A percentile compares a stretch with the other conserved stretches of the same genome.
Evolutionary conservation across 2,888 invertebrate genomes (phyloP).

Genomic region (Ichneumon xanthorius): DNA sequence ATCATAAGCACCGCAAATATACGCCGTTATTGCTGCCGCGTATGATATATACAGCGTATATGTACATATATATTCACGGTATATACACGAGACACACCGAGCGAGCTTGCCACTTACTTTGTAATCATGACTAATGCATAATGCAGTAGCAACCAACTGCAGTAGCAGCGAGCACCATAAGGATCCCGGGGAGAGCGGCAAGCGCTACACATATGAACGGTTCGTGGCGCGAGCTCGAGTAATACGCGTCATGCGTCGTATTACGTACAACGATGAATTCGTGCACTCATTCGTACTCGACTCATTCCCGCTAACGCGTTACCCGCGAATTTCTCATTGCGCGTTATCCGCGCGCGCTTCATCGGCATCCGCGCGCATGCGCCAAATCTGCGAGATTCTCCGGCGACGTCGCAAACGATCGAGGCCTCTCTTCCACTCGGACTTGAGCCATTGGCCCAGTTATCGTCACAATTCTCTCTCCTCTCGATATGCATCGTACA

Average conservation of each 20-base stretch:
- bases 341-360: constrained; percentile 21
- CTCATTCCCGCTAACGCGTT: constrained; percentile 42
- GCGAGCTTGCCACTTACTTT: constrained; percentile 80
- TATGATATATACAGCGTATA: constrained; percentile 28
- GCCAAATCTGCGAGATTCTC: constrained; percentile 4
- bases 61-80: constrained; percentile 19
- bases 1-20: constrained; percentile 80
- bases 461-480: not conserved
- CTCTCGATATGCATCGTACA: not conserved
- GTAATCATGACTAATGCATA: constrained; percentile 82
- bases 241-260: constrained; percentile 46
- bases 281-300: constrained; percentile 23
- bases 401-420: not conserved
- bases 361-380: not conserved
- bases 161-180: constrained; percentile 42
- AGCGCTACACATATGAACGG: constrained; percentile 60
- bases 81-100: constrained; percentile 72
- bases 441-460: constrained; percentile 7
- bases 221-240: constrained; percentile 56
- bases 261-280: constrained; percentile 28
- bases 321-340: constrained; percentile 1
- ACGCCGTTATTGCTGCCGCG: constrained; percentile 78
- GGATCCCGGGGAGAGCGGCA: constrained; percentile 42
- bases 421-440: not conserved
- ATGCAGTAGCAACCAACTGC: constrained; percentile 74